A percentile compares a stretch with the other conserved stretches of the same genome.
These are phyloP conservation scores for Conistra vaccinii DNA, from an alignment of 2,888 invertebrate species.

Conservation along the genomic window DNA sequence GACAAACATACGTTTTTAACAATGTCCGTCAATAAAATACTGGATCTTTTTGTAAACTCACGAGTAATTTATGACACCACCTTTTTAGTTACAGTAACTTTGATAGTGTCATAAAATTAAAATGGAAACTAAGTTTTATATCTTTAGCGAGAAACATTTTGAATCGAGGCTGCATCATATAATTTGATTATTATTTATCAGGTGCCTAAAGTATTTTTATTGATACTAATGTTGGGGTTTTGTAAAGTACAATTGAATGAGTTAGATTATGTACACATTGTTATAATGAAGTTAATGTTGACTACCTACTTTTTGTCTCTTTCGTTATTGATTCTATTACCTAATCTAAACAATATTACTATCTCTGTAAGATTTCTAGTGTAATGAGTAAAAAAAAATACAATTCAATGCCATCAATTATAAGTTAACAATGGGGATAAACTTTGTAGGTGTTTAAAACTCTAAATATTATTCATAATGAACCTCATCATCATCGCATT, in stretches of 20 bases:
- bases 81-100: slow-evolving; percentile 65
- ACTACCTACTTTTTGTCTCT: not conserved
- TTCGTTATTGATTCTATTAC: not conserved
- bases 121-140: slow-evolving; percentile 69
- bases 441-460: not conserved
- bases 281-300: not conserved
- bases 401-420: not conserved
- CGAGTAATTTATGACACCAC: slow-evolving; percentile 62
- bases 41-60: slow-evolving; percentile 58
- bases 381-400: not conserved
- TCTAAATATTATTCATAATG: not conserved
- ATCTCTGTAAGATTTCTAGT: not conserved
- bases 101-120: slow-evolving; percentile 70
- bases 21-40: slow-evolving; percentile 61
- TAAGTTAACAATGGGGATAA: not conserved
- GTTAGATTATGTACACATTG: not conserved
- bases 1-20: slow-evolving; percentile 54
- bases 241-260: slow-evolving; percentile 14
- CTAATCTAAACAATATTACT: not conserved
- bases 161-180: slow-evolving; percentile 58
- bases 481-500: not conserved
- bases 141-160: slow-evolving; percentile 65
- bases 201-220: slow-evolving; percentile 63
- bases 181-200: slow-evolving; percentile 65
- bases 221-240: slow-evolving; percentile 36